Evolutionary conservation across 2,888 invertebrate genomes (phyloP), one percentile per base, ranked within the genome.

Genomic region (Cryptus armator): DNA sequence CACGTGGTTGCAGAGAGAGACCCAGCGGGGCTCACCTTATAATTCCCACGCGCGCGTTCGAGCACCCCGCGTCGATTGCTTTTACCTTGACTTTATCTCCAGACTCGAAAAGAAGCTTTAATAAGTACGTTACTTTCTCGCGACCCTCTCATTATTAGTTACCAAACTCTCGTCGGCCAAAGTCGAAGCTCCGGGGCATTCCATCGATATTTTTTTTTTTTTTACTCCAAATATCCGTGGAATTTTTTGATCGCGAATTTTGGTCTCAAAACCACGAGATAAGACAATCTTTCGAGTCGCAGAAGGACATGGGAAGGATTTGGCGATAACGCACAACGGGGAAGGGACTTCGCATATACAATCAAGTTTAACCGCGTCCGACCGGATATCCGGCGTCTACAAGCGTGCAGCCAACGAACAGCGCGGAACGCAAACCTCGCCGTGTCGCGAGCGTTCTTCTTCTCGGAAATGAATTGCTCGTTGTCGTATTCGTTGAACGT

Each of bases 311-410:
- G 24, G n/a, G 32, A 62, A 37, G 64, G 3, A 16, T 6, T 32
- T 74, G 7, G 67, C 78, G 37, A 74, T 37, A 79, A 4, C 16
- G 12, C 3, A 10, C 29, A 19, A 2, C 2, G 37, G 9, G 29
- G 5, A 24, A 19, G 29, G 14, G 62, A 70, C 24, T 81, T 74
- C 56, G 24, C 37, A 43, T 43, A 19, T 16, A 12, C 12, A 68
- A 46, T 78, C 29, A 72, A 76, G 43, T 46, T 66, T n/a, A 24
- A 66, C 46, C 59, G 16, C 59, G 53, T 67, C 37, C 66, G 46
- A 78, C 84, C 82, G 87, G 86, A 87, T 86, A 74, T 87, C 86
- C 87, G 87, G 83, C 53, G 76, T 83, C 81, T 78, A 68, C 67
- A 24, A 76, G 75, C 51, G 67, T 66, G 46, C 32, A 46, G 14